Base-by-base conservation (phyloP, 2,113 vertebrate species). In the Urocynchramus pylzowi region DNA sequence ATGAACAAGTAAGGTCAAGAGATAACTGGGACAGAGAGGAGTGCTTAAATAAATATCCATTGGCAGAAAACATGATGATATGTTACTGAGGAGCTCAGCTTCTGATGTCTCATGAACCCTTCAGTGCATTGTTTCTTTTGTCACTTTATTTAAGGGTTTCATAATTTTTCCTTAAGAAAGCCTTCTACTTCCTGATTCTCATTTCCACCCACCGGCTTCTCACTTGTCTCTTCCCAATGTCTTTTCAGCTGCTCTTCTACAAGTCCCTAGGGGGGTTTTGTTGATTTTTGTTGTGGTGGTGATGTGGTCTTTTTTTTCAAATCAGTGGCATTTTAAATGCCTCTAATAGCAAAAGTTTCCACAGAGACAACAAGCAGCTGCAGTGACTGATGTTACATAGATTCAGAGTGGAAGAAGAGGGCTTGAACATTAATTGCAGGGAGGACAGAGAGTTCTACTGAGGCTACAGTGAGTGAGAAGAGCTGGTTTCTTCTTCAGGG, bases 201-300 rank as follows among this genome's bases (percentile, higher is more conserved):
- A 59, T 67, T 92, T 84, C 71, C 12, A 84, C 27, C 23, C 27
- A 63, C 47, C 67, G 37, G 11, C 26, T 76, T 79, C 69, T 84
- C 54, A 60, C 30, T 70, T 84, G 9, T 73, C 7, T 81, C 64
- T 89, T 93, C 53, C 26, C 1, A 1, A 1, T 69, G 26, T 56
- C 9, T 65, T 71, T 70, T 73, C 57, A 78, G 18, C 16, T 71
- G 23, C 8, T 65, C 33, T 89, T 82, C 23, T 75, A 47, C 23
- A 75, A 22, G n/a, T 76, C 10, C 19, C 26, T 13, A 23, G 16
- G 3, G 0, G 7, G 1, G 0, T 16, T 63, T 63, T n/a, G 16
- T 53, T 69, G 14, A 17, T 30, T 63, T 81, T 59, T 63, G 37
- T 23, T 47, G 31, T 59, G n/a, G 6, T 63, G 33, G 10, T 39